Evolutionary conservation across 2,888 invertebrate species (phyloP), one percentile per base, ranked within the genome.

Genomic region (Leptopilina drosophilae): DNA sequence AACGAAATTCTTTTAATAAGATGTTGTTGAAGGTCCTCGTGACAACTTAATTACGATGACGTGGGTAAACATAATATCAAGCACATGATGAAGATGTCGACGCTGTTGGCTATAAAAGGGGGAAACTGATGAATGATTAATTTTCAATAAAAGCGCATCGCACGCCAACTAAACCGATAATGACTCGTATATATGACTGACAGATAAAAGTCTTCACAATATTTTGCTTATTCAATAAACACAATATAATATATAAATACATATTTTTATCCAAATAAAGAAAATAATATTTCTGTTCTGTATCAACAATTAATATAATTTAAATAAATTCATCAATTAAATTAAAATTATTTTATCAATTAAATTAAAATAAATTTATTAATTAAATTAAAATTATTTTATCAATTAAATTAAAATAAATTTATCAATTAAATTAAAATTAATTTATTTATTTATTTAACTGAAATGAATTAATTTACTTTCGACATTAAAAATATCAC

Each of bases 211-310:
- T 73, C 53, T 33, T 42, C 53, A 12, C 53, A 69, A 33, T 69
- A 69, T 69, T 56, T 14, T 53, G 26, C 14, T 53, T 26, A 8
- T 26, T 14, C 20, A 42, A 42, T 11, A 65, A 14, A 65, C 33
- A 33, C 2, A 65, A 12, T 49, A 9, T 9, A 20, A 49, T 49
- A 9, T 49, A 49, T 9, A 49, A 11, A 49, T 46, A 46, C 7
- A 49, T 12, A 83, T 80, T 83, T 82, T 86, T 82, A 84, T n/a
- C 82, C 82, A 80, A 33, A 33, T 33, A 33, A 33, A 33, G 4
- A 49, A 49, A 11, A 49, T 49, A 49, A 49, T 49, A 49, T 49
- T 20, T 20, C 20, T 20, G 1, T 20, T 20, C 0, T 20, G 20
- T 20, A 20, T 20, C 20, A 20, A 20, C 20, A 1, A 20, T 20